Evolutionary conservation across 2,888 invertebrate species (phyloP).

Genomic region (Xestia sexstrigata): DNA sequence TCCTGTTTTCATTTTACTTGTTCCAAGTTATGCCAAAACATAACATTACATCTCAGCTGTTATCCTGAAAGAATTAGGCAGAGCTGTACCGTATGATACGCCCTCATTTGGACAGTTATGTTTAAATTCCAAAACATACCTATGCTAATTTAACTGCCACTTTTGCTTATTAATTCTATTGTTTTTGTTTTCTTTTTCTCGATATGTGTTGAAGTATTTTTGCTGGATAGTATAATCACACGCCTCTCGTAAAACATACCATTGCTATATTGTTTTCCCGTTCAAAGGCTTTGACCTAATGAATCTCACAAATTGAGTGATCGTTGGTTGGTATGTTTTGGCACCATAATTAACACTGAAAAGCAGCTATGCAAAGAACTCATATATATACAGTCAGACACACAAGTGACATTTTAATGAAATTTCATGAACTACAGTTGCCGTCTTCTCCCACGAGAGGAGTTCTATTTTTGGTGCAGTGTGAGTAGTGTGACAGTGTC

Average conservation of each 20-base stretch:
- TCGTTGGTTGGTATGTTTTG: not conserved
- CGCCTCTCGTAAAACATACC: not conserved
- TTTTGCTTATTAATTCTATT: not conserved
- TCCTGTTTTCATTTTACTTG: not conserved
- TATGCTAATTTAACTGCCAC: no score
- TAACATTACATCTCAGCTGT: not conserved
- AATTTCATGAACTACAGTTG: slow-evolving; percentile 3
- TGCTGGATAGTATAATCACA: not conserved
- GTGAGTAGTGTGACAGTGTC: not conserved
- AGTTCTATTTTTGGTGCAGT: slow-evolving; percentile 24
- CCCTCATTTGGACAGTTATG: no score
- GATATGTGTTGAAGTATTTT: not conserved
- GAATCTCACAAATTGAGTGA: not conserved
- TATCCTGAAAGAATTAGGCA: not conserved
- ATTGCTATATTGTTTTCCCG: not conserved
- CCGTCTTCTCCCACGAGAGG: not conserved
- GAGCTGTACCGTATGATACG: no score
- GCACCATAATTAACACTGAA: not conserved
- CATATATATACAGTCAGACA: not conserved
- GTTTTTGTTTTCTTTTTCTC: not conserved
- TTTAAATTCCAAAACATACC: no score
- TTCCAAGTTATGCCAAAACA: not conserved
- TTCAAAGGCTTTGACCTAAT: not conserved
- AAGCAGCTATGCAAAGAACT: not conserved
- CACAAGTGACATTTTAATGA: not conserved